Evolutionary conservation across 2,888 invertebrate genomes (phyloP).

Genomic region (Microctonus brassicae): DNA sequence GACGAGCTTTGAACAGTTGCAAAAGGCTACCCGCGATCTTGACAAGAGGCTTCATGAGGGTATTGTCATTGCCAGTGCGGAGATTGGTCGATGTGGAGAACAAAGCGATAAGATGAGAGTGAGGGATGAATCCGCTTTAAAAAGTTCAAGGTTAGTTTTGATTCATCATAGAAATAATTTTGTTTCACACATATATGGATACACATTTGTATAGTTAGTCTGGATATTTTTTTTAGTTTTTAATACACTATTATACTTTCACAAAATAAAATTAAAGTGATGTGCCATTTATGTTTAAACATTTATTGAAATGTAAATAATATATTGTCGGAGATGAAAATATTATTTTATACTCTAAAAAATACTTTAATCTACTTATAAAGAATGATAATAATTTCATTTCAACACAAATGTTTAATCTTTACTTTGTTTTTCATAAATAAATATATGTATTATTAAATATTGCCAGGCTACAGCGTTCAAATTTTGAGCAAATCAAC

Average conservation of each 20-base stretch:
- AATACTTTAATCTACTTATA: too few species aligned
- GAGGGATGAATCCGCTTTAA: conserved; percentile 19
- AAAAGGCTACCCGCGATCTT: conserved; percentile 59
- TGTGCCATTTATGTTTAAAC: neutral
- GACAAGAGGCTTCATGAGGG: conserved; percentile 60
- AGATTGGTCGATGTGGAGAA: conserved; percentile 31
- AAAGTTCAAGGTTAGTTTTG: conserved; percentile 25
- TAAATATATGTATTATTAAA: neutral
- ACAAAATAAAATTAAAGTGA: neutral
- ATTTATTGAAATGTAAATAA: neutral
- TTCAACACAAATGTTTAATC: too few species aligned
- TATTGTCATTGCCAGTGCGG: conserved; percentile 50
- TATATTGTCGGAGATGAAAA: too few species aligned
- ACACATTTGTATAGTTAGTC: too few species aligned
- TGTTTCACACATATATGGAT: too few species aligned
- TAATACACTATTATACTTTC: too few species aligned
- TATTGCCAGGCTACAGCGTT: conserved; percentile 16
- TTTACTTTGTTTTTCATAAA: too few species aligned
- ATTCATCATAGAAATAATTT: too few species aligned
- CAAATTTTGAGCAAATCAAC: conserved; percentile 27
- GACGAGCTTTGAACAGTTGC: conserved; percentile 55
- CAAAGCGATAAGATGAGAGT: conserved; percentile 21
- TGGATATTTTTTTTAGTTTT: too few species aligned
- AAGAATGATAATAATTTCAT: too few species aligned
- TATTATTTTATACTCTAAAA: neutral